Evolutionary conservation across 1,140 invertebrate species (phyloP), one percentile per base, ranked within the genome.

Genomic region (Leptinotarsa texana): DNA sequence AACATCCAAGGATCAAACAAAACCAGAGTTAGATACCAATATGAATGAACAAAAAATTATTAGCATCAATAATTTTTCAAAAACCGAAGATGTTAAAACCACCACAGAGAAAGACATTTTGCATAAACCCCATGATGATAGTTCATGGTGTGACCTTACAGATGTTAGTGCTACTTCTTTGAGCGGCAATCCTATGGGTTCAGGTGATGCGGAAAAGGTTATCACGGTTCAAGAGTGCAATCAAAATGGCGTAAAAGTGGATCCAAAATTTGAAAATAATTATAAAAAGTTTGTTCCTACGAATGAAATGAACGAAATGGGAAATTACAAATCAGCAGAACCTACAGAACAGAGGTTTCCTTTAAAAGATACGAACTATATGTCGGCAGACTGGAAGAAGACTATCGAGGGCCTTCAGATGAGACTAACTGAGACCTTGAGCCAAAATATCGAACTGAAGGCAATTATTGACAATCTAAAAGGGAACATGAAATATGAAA

Each of bases 401-500:
- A 78, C 76, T n/a, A 77, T 80, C 22, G 78, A 69, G 22, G 73
- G 69, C 22, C 67, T 80, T 4, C 77, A 80, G 63, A 18, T 80
- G 27, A 65, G 80, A 63, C 72, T 80, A 33, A 77, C 75, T 18
- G 77, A 79, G 71, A 80, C 78, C 21, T 72, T 74, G 6, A 75
- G 78, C 18, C 80, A 80, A 65, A 80, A 80, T 66, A 78, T 77
- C 4, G 72, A 79, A 11, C 66, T 80, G n/a, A 78, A 78, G 49
- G 21, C 33, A 6, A 63, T 77, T 11, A 74, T 75, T 63, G 62
- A 73, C n/a, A 63, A 67, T 11, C 57, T 72, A 18, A 65, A 72
- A 18, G 47, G 24, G 3, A 67, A 62, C 13, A 22, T 76, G 2
- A 69, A 72, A 18, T 27, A 73, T 3, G 49, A 74, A 27, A 18